These are phyloP conservation scores for Elanoides forficatus DNA, from an alignment of 2,113 vertebrate species.

Conservation along the genomic window DNA sequence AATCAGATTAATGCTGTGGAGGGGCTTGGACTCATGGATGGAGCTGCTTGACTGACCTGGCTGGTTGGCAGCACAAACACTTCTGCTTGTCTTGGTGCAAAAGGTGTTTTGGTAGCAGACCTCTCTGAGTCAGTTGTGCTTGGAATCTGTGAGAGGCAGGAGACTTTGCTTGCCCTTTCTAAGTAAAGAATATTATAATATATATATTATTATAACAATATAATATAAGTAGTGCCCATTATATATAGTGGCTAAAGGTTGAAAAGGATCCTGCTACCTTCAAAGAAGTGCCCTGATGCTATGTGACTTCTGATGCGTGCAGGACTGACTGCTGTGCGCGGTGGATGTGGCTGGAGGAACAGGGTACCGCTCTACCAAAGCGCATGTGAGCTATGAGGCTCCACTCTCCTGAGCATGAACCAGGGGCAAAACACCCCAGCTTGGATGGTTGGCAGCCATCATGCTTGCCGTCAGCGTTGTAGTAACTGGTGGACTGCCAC, in stretches of 20 bases:
- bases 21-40: neutral
- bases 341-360: neutral
- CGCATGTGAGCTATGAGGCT: neutral
- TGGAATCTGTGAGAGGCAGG: neutral
- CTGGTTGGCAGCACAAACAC: neutral
- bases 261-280: neutral
- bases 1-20: neutral
- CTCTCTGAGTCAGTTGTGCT: neutral
- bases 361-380: neutral
- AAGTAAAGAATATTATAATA: constrained; percentile 45
- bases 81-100: neutral
- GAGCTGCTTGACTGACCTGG: neutral
- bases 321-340: neutral
- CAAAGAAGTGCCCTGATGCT: neutral
- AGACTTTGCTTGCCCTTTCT: neutral
- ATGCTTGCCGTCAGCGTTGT: neutral
- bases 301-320: neutral
- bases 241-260: constrained; percentile 23
- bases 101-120: neutral
- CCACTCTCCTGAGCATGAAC: neutral
- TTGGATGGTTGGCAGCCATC: neutral
- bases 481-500: neutral
- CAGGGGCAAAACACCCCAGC: neutral
- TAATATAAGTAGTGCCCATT: constrained; percentile 33
- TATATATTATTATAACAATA: constrained; percentile 37